A percentile compares a stretch with the other conserved stretches of the same genome.
Evolutionary conservation across 2,888 invertebrate species (phyloP).

Genomic region (Eumerus sabulonum): DNA sequence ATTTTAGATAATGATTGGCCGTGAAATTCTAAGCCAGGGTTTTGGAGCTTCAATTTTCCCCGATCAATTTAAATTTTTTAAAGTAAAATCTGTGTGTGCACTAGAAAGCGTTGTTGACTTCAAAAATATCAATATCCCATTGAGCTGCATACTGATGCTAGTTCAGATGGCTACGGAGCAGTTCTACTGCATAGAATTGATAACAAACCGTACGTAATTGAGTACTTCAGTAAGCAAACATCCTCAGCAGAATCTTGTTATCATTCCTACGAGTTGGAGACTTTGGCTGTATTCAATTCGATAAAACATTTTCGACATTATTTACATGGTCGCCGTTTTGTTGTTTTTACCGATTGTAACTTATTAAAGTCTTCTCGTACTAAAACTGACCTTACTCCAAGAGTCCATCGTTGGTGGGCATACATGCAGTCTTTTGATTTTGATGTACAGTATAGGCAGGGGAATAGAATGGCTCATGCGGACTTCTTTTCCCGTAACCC

Average conservation of each 20-base stretch:
- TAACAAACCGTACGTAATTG: no score
- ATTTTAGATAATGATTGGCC: conserved; percentile 33
- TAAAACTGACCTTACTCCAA: no score
- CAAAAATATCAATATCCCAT: conserved; percentile 13
- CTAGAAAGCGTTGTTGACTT: background rate
- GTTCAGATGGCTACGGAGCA: conserved; percentile 38
- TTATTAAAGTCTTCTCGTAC: no score
- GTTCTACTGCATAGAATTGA: conserved; percentile 41
- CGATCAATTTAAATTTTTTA: conserved; percentile 32
- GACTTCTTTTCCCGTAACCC: conserved; percentile 28
- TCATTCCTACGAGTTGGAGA: conserved; percentile 66
- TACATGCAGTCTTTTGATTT: no score
- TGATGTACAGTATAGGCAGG: no score
- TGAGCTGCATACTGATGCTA: no score
- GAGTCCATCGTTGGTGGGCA: no score
- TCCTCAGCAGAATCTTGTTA: no score
- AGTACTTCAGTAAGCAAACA: no score
- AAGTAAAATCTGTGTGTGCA: conserved; percentile 5
- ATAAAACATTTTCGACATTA: no score
- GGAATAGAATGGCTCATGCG: no score
- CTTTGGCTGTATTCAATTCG: conserved; percentile 66
- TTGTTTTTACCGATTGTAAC: conserved; percentile 60
- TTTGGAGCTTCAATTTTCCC: conserved; percentile 26
- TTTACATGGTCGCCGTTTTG: conserved; percentile 34
- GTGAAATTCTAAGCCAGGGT: conserved; percentile 37